These are phyloP conservation scores for Digitonthophagus gazella DNA, from an alignment of 2,888 invertebrate genomes.

Conservation along the genomic window DNA sequence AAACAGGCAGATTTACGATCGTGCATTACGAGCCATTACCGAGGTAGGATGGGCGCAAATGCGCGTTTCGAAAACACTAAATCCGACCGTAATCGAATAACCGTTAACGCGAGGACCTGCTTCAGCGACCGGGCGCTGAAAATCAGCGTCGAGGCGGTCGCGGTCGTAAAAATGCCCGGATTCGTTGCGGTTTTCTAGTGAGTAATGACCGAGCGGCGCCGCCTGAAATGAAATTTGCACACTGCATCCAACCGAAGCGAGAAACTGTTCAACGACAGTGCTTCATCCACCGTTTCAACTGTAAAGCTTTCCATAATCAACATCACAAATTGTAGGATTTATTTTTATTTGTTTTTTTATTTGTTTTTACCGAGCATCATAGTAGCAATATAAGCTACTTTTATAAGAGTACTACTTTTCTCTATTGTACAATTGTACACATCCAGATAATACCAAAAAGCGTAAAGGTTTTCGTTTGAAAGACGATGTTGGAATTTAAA, in stretches of 20 bases:
- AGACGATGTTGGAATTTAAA: no score
- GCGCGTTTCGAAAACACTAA: neutral
- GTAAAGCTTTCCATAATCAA: no score
- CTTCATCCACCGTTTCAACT: no score
- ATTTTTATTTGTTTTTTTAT: no score
- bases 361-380: no score
- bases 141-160: neutral
- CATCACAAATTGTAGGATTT: no score
- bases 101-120: neutral
- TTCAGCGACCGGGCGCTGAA: neutral
- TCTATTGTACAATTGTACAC: no score
- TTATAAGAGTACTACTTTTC: no score
- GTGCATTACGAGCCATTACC: neutral
- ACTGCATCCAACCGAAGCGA: neutral
- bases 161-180: neutral
- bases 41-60: neutral
- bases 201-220: neutral
- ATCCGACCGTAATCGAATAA: neutral
- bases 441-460: no score
- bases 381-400: no score
- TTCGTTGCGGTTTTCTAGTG: neutral
- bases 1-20: neutral
- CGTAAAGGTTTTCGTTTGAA: no score
- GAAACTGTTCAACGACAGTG: neutral
- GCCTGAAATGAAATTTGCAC: neutral